Base-by-base conservation (phyloP, 2,113 vertebrate species). In the Ibidorhyncha struthersii region DNA sequence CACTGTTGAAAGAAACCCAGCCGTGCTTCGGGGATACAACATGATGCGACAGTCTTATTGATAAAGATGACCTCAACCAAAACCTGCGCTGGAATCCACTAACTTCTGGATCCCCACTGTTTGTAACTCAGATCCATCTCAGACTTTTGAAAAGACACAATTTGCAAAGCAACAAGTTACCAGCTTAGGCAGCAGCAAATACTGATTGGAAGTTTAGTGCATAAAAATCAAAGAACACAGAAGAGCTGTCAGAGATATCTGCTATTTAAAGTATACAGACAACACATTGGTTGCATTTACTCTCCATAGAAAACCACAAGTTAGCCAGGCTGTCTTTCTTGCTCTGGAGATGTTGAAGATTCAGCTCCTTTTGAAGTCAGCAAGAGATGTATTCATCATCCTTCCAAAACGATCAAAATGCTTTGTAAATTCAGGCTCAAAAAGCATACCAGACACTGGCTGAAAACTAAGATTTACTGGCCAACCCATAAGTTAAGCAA, bases 401-500 rank as follows among this genome's bases (percentile, higher is more conserved):
- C 23, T 62, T 82, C 67, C 72, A 79, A 89, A 89, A 87, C 18
- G 0, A 71, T 61, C 43, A 67, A 53, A 85, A 85, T 50, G 34
- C 36, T 82, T 94, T 72, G 55, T 53, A 71, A 94, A 90, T 93
- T 88, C 92, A 91, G 67, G 91, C 71, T 96, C 83, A 91, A 85
- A 89, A 80, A 59, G 50, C 47, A 14, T 49, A 96, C 84, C 32
- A 93, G 81, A 86, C 9, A 1, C 32, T 73, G 82, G 66, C 82
- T 62, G 53, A 36, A 79, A 85, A 80, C 40, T 27, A 87, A 83
- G 26, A 27, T 74, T 91, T 67, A 91, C 71, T 47, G 69, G 79
- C 82, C 91, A 97, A 95, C 67, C 62, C 69, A 12, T 89, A 97
- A 89, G 26, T 86, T 59, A 45, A 89, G 56, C 94, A 96, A 92